Percentiles rank a stretch among this genome's conserved stretches.
Evolutionary conservation across 1,140 invertebrate genomes (phyloP).

Genomic region (Nylanderia fulva): DNA sequence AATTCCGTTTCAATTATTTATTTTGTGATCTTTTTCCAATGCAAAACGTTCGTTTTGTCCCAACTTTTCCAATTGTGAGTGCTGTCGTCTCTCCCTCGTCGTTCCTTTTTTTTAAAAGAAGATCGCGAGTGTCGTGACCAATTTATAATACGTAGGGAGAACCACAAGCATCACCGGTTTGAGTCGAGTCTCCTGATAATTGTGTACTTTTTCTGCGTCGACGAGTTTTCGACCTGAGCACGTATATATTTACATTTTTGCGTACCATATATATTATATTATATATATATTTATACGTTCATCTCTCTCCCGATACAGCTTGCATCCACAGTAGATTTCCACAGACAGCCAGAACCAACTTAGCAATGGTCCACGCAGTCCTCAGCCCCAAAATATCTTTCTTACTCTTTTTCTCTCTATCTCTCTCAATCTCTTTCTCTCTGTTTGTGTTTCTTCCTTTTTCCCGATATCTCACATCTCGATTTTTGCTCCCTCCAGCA

Average conservation of each 20-base stretch:
- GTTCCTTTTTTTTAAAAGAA: background rate
- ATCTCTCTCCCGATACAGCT: slow-evolving; percentile 22
- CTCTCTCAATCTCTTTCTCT: slow-evolving; percentile 40
- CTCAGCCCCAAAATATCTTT: slow-evolving; percentile 74
- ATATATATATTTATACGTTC: slow-evolving; percentile 33
- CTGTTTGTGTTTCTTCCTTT: background rate
- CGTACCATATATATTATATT: slow-evolving; percentile 24
- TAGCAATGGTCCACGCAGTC: slow-evolving; percentile 84
- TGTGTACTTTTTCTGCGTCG: slow-evolving; percentile 12
- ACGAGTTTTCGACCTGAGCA: slow-evolving; percentile 31
- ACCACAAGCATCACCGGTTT: background rate
- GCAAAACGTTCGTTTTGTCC: background rate
- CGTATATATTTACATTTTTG: slow-evolving; percentile 15
- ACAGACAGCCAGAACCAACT: slow-evolving; percentile 73
- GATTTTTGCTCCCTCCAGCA: slow-evolving; percentile 32
- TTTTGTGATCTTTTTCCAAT: background rate
- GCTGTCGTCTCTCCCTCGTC: background rate
- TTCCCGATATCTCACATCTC: slow-evolving; percentile 46
- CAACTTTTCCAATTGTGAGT: background rate
- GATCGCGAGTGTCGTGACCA: slow-evolving; percentile 59
- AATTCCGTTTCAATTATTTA: background rate
- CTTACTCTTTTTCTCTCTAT: slow-evolving; percentile 46
- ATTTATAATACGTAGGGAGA: slow-evolving; percentile 34
- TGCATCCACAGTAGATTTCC: slow-evolving; percentile 55
- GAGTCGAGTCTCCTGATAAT: slow-evolving; percentile 21